Conservation (phyloP, 2,113 vertebrate species). For the Sinosuthora webbiana region DNA sequence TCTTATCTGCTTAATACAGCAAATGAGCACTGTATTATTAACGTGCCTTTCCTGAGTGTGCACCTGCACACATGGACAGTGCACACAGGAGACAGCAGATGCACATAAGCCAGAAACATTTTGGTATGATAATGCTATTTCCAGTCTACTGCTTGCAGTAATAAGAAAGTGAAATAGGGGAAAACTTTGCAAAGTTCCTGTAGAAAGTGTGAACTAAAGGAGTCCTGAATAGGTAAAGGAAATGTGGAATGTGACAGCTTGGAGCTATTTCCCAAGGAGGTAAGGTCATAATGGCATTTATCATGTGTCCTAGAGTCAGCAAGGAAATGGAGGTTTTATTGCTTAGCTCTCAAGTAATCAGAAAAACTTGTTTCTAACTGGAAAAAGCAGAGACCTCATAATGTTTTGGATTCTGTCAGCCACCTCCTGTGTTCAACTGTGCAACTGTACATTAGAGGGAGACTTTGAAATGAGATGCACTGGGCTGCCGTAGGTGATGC, state of each 20-base stretch:
- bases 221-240: neutral
- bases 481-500: neutral
- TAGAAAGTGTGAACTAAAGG: neutral
- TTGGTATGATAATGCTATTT: neutral
- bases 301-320: neutral
- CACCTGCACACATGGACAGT: neutral
- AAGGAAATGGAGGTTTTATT: neutral
- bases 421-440: neutral
- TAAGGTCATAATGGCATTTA: neutral
- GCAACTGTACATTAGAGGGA: neutral
- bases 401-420: neutral
- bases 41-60: rapidly evolving
- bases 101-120: neutral
- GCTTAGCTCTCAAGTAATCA: neutral
- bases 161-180: neutral
- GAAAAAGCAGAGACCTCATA: neutral
- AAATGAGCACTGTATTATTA: neutral
- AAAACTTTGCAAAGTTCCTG: neutral
- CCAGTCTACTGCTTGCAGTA: neutral
- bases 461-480: neutral
- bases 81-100: neutral
- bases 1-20: neutral
- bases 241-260: neutral
- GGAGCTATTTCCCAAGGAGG: neutral
- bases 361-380: neutral